phyloP scores from a whole-genome alignment of 2,797 vertebrate genomes.

The Hydrophis major region DNA sequence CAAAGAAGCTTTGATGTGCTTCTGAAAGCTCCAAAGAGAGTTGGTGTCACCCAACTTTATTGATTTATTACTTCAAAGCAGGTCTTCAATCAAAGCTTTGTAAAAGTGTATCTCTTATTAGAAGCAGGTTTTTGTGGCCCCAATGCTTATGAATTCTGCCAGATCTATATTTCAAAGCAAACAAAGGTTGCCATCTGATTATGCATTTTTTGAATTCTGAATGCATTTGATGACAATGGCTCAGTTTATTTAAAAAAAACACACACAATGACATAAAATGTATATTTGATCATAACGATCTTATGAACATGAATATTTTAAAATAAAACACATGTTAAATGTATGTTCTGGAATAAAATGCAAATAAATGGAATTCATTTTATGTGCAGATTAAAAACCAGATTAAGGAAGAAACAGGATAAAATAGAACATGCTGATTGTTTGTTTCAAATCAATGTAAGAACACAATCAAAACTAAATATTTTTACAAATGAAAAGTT shows the following conservation, averaged over 20 bases:
- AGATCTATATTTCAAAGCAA: background rate
- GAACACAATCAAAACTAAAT: background rate
- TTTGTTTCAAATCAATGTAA: background rate
- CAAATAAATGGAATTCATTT: background rate
- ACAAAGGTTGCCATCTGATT: background rate
- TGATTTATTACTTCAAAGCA: background rate
- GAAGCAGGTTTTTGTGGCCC: background rate
- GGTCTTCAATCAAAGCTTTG: background rate
- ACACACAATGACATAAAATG: background rate
- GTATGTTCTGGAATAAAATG: background rate
- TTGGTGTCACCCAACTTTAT: background rate
- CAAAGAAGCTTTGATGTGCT: background rate
- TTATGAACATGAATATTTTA: background rate
- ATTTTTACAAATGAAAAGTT: background rate
- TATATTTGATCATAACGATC: background rate
- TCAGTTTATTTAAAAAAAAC: background rate
- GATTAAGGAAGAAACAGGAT: background rate
- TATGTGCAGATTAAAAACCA: background rate
- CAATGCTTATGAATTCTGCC: background rate
- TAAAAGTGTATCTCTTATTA: background rate
- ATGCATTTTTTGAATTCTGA: background rate
- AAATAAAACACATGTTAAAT: background rate
- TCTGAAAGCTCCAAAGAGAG: background rate
- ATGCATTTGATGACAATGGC: background rate
- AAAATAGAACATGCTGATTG: background rate